phyloP scores from a whole-genome alignment of 2,797 vertebrate genomes.

The Nyctalus aviator region DNA sequence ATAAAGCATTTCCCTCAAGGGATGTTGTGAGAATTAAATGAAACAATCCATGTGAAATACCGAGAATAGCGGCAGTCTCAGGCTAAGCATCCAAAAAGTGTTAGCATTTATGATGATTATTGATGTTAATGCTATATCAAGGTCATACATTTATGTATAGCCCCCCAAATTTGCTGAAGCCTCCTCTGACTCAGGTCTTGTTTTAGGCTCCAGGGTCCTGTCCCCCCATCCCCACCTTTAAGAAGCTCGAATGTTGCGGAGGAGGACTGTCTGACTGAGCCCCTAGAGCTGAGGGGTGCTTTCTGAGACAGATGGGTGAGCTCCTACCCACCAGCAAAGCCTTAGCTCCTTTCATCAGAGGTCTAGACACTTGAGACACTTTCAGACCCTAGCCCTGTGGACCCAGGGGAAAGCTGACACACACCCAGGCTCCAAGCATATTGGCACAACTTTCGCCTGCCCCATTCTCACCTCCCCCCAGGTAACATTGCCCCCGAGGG shows the following conservation, averaged over 20 bases:
- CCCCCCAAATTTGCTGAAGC: neutral
- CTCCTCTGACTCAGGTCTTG: constrained; percentile 14
- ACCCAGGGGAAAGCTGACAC: neutral
- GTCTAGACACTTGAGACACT: neutral
- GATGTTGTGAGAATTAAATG: constrained; percentile 9
- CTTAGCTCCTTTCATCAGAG: constrained; percentile 2
- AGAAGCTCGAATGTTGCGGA: neutral
- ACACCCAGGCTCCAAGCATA: neutral
- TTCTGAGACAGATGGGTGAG: neutral
- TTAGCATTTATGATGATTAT: neutral
- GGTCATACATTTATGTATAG: constrained; percentile 2
- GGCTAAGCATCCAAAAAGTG: neutral
- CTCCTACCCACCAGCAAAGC: neutral
- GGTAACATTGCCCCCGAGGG: neutral
- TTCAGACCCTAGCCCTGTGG: neutral
- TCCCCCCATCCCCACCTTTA: neutral
- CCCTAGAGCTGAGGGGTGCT: neutral
- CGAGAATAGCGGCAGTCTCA: constrained; percentile 6
- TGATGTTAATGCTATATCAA: constrained; percentile 11
- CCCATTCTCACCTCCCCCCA: neutral
- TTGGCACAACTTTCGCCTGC: neutral
- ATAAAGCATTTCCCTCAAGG: neutral
- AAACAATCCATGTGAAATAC: constrained; percentile 17
- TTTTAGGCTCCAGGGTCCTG: neutral
- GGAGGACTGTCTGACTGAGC: neutral